A percentile compares a stretch with the other conserved stretches of the same genome.
These are phyloP conservation scores for Mycteria americana DNA, from an alignment of 2,797 vertebrate species.

Conservation along the genomic window DNA sequence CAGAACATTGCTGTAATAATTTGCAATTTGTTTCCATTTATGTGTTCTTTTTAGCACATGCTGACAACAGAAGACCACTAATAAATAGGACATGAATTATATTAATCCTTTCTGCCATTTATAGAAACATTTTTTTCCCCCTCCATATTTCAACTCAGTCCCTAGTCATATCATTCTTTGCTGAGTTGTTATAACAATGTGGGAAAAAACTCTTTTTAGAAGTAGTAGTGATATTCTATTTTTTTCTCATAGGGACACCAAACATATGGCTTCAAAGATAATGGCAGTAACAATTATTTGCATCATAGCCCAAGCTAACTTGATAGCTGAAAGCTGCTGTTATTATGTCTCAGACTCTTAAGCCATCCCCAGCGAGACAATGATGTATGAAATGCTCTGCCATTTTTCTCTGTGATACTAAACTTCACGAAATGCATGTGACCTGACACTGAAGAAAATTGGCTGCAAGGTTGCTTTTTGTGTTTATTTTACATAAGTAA, in stretches of 20 bases:
- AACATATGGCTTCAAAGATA: slow-evolving; percentile 72
- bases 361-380: slow-evolving; percentile 19
- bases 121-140: neutral
- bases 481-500: neutral
- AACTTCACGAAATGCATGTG: neutral
- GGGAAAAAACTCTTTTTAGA: slow-evolving; percentile 23
- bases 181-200: slow-evolving; percentile 49
- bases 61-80: slow-evolving; percentile 20
- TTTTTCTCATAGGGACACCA: slow-evolving; percentile 58
- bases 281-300: slow-evolving; percentile 73
- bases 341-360: slow-evolving; percentile 45
- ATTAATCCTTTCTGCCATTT: slow-evolving; percentile 16
- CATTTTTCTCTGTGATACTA: neutral
- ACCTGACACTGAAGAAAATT: neutral
- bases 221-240: slow-evolving; percentile 7
- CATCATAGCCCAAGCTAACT: slow-evolving; percentile 53
- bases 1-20: slow-evolving; percentile 19
- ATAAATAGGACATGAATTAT: slow-evolving; percentile 48
- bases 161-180: neutral
- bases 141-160: neutral
- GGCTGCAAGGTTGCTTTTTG: neutral
- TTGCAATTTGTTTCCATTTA: slow-evolving; percentile 28
- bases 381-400: neutral
- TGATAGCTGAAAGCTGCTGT: slow-evolving; percentile 66
- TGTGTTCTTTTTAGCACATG: slow-evolving; percentile 20